Evolutionary conservation across 2,797 vertebrate genomes (phyloP).

Genomic region (Cyclopterus lumpus): DNA sequence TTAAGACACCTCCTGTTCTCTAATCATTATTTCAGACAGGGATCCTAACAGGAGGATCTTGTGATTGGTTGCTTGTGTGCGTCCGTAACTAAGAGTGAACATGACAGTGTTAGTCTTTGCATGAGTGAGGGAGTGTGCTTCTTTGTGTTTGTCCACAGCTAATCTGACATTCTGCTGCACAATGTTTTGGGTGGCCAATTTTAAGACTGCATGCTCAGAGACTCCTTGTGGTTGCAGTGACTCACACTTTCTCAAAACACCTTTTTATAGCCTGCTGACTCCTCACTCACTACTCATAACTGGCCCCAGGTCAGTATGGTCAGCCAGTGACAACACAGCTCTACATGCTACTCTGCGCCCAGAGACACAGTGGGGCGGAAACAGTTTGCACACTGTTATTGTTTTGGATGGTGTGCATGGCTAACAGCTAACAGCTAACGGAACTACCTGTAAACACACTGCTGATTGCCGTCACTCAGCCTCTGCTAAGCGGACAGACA

Average conservation of each 20-base stretch:
- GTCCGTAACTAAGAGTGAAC: not conserved
- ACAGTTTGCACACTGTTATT: not conserved
- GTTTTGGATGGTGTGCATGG: not conserved
- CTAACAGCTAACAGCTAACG: not conserved
- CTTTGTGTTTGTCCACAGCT: not conserved
- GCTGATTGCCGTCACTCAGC: not conserved
- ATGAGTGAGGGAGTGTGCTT: not conserved
- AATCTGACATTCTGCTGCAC: not conserved
- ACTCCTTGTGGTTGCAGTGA: not conserved
- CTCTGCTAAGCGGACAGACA: not conserved
- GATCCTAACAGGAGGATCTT: not conserved
- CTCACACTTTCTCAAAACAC: not conserved
- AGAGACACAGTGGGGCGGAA: not conserved
- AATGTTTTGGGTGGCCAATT: not conserved
- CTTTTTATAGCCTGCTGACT: not conserved
- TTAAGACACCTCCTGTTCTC: constrained; percentile 7
- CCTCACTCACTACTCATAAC: not conserved
- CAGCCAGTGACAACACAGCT: not conserved
- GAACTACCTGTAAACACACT: not conserved
- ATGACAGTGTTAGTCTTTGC: not conserved
- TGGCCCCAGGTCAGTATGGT: not conserved
- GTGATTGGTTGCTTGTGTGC: not conserved
- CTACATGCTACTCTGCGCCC: not conserved
- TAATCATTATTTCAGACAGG: constrained; percentile 10
- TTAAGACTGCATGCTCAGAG: no score